These are phyloP conservation scores for Lutra lutra DNA, from an alignment of 2,797 vertebrate genomes.

Conservation along the genomic window DNA sequence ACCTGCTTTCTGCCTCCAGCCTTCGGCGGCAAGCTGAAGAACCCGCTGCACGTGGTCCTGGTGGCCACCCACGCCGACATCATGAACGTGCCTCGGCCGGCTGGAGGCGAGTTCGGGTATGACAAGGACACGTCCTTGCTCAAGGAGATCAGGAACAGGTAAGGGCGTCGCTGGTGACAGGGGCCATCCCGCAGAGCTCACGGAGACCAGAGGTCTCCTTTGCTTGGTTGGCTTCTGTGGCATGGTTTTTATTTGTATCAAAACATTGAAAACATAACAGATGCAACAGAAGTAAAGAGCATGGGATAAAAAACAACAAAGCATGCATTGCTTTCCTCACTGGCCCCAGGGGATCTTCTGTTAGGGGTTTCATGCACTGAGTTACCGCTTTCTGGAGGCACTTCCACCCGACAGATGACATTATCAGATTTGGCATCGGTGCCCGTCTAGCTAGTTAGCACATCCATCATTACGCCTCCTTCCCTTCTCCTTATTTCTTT, in stretches of 20 bases:
- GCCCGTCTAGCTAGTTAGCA: not conserved
- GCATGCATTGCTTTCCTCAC: not conserved
- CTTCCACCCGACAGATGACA: not conserved
- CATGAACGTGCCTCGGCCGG: conserved; percentile 93
- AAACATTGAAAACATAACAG: not conserved
- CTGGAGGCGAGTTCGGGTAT: conserved; percentile 95
- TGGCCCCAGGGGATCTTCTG: not conserved
- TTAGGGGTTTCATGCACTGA: not conserved
- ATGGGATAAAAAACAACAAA: not conserved
- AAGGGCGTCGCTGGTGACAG: not conserved
- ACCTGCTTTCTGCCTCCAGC: conserved; percentile 83
- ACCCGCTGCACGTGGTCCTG: conserved; percentile 92
- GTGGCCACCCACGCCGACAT: conserved; percentile 97
- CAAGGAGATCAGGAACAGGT: conserved; percentile 96
- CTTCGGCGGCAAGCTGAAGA: conserved; percentile 94
- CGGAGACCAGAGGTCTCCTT: not conserved
- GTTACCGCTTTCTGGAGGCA: not conserved
- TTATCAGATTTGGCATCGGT: not conserved
- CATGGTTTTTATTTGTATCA: not conserved
- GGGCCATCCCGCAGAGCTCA: too few relatives aligned
- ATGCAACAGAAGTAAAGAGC: not conserved
- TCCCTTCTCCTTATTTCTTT: not conserved
- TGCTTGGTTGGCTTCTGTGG: not conserved
- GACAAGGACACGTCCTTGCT: conserved; percentile 93
- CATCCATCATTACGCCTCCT: not conserved